phyloP scores from a whole-genome alignment of 2,113 vertebrate genomes.

The Protobothrops flavoviridis region DNA sequence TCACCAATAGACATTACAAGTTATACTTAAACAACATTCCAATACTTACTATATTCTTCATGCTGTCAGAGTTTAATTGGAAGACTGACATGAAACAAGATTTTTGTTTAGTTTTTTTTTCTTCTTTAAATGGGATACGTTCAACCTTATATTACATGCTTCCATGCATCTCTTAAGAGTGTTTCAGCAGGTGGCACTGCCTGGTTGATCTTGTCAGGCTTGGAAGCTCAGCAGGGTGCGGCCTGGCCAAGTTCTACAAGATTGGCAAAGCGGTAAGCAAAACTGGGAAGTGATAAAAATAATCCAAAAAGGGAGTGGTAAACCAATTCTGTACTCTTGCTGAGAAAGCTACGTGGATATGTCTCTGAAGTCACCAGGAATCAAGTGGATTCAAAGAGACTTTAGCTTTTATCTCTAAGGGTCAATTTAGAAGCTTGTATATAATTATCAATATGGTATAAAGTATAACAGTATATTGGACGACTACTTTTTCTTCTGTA shows the following conservation, averaged over 20 bases:
- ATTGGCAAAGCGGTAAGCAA: neutral
- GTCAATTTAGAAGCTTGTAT: constrained; percentile 74
- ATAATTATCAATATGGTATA: constrained; percentile 79
- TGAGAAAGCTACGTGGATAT: neutral
- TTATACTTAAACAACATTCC: constrained; percentile 76
- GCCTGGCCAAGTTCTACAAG: neutral
- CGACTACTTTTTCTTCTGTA: constrained; percentile 71
- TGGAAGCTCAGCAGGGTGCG: neutral
- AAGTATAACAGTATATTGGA: constrained; percentile 74
- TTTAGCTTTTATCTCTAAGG: neutral
- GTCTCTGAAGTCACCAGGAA: neutral
- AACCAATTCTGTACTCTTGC: neutral
- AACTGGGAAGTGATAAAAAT: neutral
- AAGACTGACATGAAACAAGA: constrained; percentile 67
- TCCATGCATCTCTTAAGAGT: constrained; percentile 71
- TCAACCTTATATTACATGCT: constrained; percentile 69
- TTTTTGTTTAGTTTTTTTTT: neutral
- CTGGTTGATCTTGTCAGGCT: neutral
- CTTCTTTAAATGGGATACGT: constrained; percentile 69
- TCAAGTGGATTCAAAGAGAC: neutral
- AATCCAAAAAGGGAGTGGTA: neutral
- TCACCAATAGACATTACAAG: constrained; percentile 67
- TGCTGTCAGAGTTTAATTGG: constrained; percentile 70
- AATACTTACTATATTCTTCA: constrained; percentile 73
- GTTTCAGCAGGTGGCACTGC: neutral